Base-by-base conservation (phyloP, 2,113 vertebrate genomes). In the Orientallactaga bullata region DNA sequence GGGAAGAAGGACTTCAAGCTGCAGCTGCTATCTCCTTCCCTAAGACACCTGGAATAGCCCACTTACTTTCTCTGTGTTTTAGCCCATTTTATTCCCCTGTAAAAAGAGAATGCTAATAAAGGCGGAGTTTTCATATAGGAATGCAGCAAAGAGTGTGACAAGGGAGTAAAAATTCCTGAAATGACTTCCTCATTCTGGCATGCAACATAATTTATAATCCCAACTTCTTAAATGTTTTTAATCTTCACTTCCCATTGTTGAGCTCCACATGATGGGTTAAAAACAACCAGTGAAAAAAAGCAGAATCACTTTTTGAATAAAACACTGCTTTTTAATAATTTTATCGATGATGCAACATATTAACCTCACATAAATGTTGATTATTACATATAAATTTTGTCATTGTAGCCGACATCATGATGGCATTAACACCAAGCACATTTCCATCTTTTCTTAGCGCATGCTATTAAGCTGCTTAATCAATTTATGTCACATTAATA, bases 401-500 rank as follows among this genome's bases (percentile, higher is more conserved):
- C 7, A 32, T 77, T 23, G 23, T n/a, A 61, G 47, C 58, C 66
- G 80, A 21, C 5, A 15, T 72, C 6, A 16, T 55, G 1, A 0
- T 95, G 65, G 47, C 42, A 78, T 55, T 83, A 20, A 85, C 90
- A 63, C 9, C 88, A 94, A 91, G 35, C 0, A 10, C 18, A 21
- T 12, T 66, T 90, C 90, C 93, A 11, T 60, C 20, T 30, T 84
- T 74, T 79, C 51, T 69, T 89, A 30, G 18, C 69, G 0, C 61
- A 69, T 37, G 0, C 93, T 95, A 95, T 94, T 79, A 93, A 95
- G 79, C 42, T 90, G 35, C 15, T 74, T 87, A 1, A 89, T 86
- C 42, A 55, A 2, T 58, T 76, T 30, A 61, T 94, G 35, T 79
- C 82, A 94, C 69, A 94, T 81, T 72, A 94, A 88, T 90, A 80